Evolutionary conservation across 1,140 invertebrate genomes (phyloP).

Genomic region (Bombus confusus): DNA sequence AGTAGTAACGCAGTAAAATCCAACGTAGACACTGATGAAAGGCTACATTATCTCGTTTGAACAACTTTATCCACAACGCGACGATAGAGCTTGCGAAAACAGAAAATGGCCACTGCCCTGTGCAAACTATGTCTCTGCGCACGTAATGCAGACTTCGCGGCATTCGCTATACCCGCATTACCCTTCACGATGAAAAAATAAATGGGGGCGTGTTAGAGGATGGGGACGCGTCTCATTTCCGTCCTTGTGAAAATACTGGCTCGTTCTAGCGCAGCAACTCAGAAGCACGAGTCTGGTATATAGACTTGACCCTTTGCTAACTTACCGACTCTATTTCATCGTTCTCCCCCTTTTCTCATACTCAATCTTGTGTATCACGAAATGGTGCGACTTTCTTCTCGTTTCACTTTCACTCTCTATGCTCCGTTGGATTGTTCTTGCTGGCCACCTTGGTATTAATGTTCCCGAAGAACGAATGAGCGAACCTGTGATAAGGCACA

Average conservation of each 20-base stretch:
- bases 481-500: not conserved
- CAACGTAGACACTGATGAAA: not conserved
- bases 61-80: not conserved
- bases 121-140: not conserved
- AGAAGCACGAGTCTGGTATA: too few species aligned
- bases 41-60: not conserved
- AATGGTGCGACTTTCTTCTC: conserved; percentile 6
- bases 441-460: not conserved
- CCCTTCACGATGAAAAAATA: not conserved
- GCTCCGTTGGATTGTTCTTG: not conserved
- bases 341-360: too few species aligned
- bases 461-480: not conserved
- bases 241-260: not conserved
- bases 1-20: not conserved
- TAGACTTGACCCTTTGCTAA: not conserved
- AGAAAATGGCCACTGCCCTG: not conserved
- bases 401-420: conserved; percentile 11
- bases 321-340: not conserved
- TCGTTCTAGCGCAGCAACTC: not conserved
- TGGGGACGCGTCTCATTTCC: conserved; percentile 8
- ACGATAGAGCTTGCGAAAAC: not conserved
- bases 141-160: not conserved
- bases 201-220: not conserved
- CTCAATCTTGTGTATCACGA: not conserved
- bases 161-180: not conserved